phyloP scores from a whole-genome alignment of 2,888 invertebrate genomes.

The Eulithis prunata region DNA sequence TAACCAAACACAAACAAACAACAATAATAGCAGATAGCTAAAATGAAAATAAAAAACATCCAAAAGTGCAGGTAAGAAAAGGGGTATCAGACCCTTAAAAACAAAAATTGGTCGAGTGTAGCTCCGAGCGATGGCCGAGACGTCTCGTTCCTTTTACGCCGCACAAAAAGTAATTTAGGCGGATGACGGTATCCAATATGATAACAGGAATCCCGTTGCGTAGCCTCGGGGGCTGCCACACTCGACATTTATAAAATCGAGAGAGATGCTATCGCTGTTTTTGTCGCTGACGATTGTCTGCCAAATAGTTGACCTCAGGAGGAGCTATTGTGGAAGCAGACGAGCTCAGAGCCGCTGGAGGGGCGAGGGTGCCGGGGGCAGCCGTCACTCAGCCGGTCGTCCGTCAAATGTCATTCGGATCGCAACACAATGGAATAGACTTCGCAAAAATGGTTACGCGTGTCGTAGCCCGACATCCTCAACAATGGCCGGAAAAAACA shows the following conservation, averaged over 20 bases:
- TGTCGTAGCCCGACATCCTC: slow-evolving; percentile 70
- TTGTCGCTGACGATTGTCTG: slow-evolving; percentile 53
- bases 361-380: slow-evolving; percentile 47
- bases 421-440: slow-evolving; percentile 78
- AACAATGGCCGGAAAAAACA: slow-evolving; percentile 80
- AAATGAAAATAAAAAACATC: slow-evolving; percentile 55
- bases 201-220: slow-evolving; percentile 82
- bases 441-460: slow-evolving; percentile 81
- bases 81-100: slow-evolving; percentile 62
- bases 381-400: slow-evolving; percentile 58
- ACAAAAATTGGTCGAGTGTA: slow-evolving; percentile 68
- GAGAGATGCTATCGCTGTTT: slow-evolving; percentile 55
- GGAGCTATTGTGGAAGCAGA: slow-evolving; percentile 18
- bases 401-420: slow-evolving; percentile 78
- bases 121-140: slow-evolving; percentile 67
- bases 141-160: slow-evolving; percentile 66
- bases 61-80: slow-evolving; percentile 72
- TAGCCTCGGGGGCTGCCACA: slow-evolving; percentile 65
- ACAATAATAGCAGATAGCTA: slow-evolving; percentile 49
- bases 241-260: slow-evolving; percentile 51
- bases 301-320: slow-evolving; percentile 56
- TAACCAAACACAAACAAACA: slow-evolving; percentile 46
- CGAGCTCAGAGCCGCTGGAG: slow-evolving; percentile 10
- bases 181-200: slow-evolving; percentile 74
- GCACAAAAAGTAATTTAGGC: slow-evolving; percentile 78